A percentile compares a stretch with the other conserved stretches of the same genome.
These are phyloP conservation scores for Cyclophora punctaria DNA, from an alignment of 2,888 invertebrate species.

Conservation along the genomic window DNA sequence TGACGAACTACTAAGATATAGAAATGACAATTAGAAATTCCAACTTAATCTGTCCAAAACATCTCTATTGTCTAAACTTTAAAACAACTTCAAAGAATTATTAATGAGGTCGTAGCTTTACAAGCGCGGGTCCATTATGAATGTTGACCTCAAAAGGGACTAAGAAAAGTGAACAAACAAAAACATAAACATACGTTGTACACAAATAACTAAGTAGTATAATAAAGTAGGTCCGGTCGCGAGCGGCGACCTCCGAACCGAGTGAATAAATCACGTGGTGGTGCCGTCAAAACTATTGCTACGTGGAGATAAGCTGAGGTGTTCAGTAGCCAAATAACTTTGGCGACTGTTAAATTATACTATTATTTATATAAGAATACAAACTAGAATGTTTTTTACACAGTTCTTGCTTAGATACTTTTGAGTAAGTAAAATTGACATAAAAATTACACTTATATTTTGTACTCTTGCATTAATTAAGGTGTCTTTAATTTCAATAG, in stretches of 20 bases:
- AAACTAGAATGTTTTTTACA: background rate
- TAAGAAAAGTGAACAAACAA: constrained; percentile 2
- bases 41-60: too few relatives aligned
- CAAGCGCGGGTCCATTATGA: too few relatives aligned
- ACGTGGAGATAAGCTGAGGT: constrained; percentile 45
- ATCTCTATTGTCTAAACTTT: too few relatives aligned
- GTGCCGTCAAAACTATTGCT: constrained; percentile 42
- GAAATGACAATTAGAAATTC: too few relatives aligned
- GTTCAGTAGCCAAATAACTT: constrained; percentile 40
- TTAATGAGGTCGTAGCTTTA: too few relatives aligned
- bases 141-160: constrained; percentile 3
- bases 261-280: constrained; percentile 56
- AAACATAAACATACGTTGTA: constrained; percentile 6
- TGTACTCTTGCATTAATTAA: too few relatives aligned
- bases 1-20: too few relatives aligned
- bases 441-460: too few relatives aligned
- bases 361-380: constrained; percentile 11
- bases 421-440: too few relatives aligned
- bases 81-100: too few relatives aligned
- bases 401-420: background rate
- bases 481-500: too few relatives aligned
- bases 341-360: constrained; percentile 40
- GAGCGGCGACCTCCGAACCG: constrained; percentile 27
- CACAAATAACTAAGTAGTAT: constrained; percentile 12
- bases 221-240: constrained; percentile 5